Evolutionary conservation across 1,140 invertebrate genomes (phyloP), one percentile per base, ranked within the genome.

Genomic region (Heliothis virescens): DNA sequence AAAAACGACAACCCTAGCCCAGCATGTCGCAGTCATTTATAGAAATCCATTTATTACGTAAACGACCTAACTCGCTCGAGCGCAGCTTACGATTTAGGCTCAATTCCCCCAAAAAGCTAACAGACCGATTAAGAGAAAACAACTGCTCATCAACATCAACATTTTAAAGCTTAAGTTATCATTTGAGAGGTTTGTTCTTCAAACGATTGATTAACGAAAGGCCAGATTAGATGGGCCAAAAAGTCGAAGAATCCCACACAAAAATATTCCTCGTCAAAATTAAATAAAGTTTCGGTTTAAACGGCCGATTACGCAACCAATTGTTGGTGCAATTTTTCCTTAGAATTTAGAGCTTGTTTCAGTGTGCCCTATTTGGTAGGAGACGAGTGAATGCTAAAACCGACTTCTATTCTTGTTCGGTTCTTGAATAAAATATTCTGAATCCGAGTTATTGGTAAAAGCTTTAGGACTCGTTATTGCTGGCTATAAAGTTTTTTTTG

Each of bases 21-120:
- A 50, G 41, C 72, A 62, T 76, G 74, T 76, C 60, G 74, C 74
- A 76, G 74, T 76, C 74, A 76, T 76, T 76, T 76, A 76, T 76
- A 76, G 74, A 76, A 76, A 76, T 76, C 74, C 60, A 76, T 76
- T 76, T 76, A 76, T 76, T 76, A 76, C 74, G 59, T 63, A 76
- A 76, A 76, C 74, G 74, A 63, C 72, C 74, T 76, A 63, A 63
- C 74, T 63, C 74, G 74, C 48, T 76, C 65, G 47, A 69, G 65
- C 65, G 60, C 74, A 76, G 34, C 34, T 41, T 41, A 41, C 5
- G 34, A 41, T 41, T 41, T 41, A 41, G 34, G 34, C 3, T 41
- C 34, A 41, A 9, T 41, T 41, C 34, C 9, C 5, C 34, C 34
- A 7, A 41, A 41, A 41, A 41, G 34, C 7, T 41, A 41, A 41